Base-by-base conservation (phyloP, 2,888 invertebrate genomes). In the Agrotis puta region DNA sequence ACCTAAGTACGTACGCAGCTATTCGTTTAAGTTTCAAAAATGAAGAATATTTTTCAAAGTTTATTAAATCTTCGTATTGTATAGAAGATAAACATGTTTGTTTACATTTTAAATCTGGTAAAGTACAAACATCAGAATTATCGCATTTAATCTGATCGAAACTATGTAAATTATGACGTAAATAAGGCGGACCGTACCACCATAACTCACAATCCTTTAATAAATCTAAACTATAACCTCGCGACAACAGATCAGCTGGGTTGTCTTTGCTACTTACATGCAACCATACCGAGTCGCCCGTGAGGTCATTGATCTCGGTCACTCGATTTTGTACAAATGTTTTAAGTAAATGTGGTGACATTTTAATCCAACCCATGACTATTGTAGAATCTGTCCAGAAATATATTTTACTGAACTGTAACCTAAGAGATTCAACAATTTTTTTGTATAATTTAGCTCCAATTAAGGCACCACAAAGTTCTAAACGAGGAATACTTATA, bases 271-370 rank as follows among this genome's bases (percentile, higher is more conserved):
- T 76, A 11, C 9, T 47, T 20, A 64, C 56, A 9, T 64, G 64
- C 18, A 64, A 56, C 64, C 64, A 64, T 20, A 27, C 47, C 7
- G 45, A 48, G 18, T 43, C 53, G n/a, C 56, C 64, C 3, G 64
- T 64, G 16, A 47, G 48, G 16, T 64, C 64, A 33, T 64, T 77
- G 7, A 85, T 79, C 62, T 83, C 76, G 5, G 62, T 57, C 1
- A 77, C 69, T 16, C 84, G 63, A 53, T 81, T 83, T 57, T 2
- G 27, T 27, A 27, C 27, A 5, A 27, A 27, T 27, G 27, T 27
- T 27, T 27, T 27, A 27, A 27, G 27, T 27, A 27, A 27, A 27
- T 27, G 27, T 27, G 27, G 27, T 27, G 27, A 27, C 27, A 27
- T 27, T 27, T 27, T 27, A 27, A 27, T 3, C 27, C 27, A 27